Conservation (phyloP, 2,797 vertebrate species). For the Myotis pilosus region DNA sequence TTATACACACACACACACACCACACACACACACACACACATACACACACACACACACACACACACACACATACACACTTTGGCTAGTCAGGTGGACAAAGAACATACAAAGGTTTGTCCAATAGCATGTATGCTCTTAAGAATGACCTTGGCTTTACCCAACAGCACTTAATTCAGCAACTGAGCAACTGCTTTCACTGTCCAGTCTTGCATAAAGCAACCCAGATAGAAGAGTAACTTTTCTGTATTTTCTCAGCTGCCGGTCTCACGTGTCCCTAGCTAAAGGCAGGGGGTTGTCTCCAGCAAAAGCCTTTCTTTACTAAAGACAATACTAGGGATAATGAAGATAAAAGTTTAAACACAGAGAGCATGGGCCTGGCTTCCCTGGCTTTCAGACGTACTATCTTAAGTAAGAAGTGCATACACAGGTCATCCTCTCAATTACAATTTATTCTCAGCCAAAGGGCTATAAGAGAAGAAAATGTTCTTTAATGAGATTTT, state of each 20-base stretch:
- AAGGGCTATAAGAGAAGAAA: constrained; percentile 11
- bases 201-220: not conserved
- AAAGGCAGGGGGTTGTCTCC: not conserved
- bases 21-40: not conserved
- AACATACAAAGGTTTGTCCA: not conserved
- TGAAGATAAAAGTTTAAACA: constrained; percentile 40
- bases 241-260: not conserved
- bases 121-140: not conserved
- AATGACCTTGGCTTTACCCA: not conserved
- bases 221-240: not conserved
- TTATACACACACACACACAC: rapidly evolving
- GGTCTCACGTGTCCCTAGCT: not conserved
- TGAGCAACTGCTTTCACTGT: not conserved
- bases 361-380: not conserved
- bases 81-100: not conserved
- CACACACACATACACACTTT: not conserved
- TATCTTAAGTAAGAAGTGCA: not conserved
- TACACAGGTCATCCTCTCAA: not conserved
- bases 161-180: not conserved
- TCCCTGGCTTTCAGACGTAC: not conserved
- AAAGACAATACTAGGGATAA: constrained; percentile 26
- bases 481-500: constrained; percentile 43
- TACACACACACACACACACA: too few relatives aligned
- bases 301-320: constrained; percentile 20
- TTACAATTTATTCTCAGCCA: constrained; percentile 57